These are phyloP conservation scores for Spodoptera picta DNA, from an alignment of 2,888 invertebrate genomes.

Conservation along the genomic window DNA sequence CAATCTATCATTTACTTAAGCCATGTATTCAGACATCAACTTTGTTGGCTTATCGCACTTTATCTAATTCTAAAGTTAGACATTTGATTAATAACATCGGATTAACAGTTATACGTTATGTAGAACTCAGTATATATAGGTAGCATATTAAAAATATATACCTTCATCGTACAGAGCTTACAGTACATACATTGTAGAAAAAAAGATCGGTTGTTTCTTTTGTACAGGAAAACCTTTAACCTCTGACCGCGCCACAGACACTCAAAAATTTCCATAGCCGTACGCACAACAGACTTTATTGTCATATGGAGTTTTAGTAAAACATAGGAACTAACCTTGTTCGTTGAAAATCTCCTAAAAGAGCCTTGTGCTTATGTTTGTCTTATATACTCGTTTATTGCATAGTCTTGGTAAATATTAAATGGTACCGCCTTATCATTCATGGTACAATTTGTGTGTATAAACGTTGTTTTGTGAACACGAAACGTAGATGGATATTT, in stretches of 20 bases:
- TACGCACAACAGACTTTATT: slow-evolving; percentile 33
- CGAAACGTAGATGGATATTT: slow-evolving; percentile 40
- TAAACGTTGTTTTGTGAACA: slow-evolving; percentile 31
- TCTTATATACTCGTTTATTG: slow-evolving; percentile 30
- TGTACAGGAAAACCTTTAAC: slow-evolving; percentile 23
- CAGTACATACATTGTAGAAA: slow-evolving; percentile 7
- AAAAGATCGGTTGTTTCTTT: slow-evolving; percentile 22
- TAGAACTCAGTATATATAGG: not conserved
- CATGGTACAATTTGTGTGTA: slow-evolving; percentile 38
- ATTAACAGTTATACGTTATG: slow-evolving; percentile 16
- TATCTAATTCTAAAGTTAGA: slow-evolving; percentile 15
- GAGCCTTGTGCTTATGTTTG: slow-evolving; percentile 45
- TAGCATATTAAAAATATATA: too few species aligned
- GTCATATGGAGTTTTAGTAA: slow-evolving; percentile 20
- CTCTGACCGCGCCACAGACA: slow-evolving; percentile 29
- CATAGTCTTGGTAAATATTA: slow-evolving; percentile 36
- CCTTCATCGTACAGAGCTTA: not conserved
- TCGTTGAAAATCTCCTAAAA: slow-evolving; percentile 28
- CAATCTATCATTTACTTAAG: slow-evolving; percentile 10
- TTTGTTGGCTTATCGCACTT: slow-evolving; percentile 6
- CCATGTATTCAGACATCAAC: slow-evolving; percentile 9
- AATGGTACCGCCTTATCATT: slow-evolving; percentile 43
- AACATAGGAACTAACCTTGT: slow-evolving; percentile 50
- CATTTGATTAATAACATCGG: slow-evolving; percentile 18
- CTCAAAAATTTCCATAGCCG: slow-evolving; percentile 39